Percentiles rank a stretch among this genome's conserved stretches.
phyloP scores from a whole-genome alignment of 1,140 invertebrate species.

The Drosophila nigrodunni region DNA sequence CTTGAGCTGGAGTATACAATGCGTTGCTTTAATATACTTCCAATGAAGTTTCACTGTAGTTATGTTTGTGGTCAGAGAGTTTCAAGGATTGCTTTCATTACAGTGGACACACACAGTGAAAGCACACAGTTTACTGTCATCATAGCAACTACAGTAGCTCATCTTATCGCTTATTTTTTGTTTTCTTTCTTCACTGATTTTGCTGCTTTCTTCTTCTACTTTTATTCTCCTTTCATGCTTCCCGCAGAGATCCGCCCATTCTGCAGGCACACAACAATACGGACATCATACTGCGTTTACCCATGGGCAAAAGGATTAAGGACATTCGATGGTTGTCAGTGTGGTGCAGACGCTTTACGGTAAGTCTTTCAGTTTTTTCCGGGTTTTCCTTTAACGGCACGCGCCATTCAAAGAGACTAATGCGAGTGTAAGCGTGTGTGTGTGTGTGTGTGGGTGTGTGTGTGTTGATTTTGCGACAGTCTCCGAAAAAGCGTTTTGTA shows the following conservation, averaged over 20 bases:
- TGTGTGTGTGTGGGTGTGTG: conserved; percentile 31
- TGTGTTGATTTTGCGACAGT: conserved; percentile 37
- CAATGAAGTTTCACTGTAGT: conserved; percentile 10
- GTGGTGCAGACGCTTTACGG: conserved; percentile 95
- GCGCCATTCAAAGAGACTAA: conserved; percentile 69
- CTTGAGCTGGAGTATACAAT: too few species aligned
- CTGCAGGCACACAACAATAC: conserved; percentile 90
- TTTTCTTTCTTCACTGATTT: conserved; percentile 13
- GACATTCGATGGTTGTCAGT: conserved; percentile 96
- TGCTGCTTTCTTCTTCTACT: not conserved
- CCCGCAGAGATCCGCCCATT: conserved; percentile 90
- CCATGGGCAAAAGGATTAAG: conserved; percentile 91
- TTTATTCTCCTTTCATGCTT: conserved; percentile 11
- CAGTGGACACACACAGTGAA: not conserved
- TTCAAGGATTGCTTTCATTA: conserved; percentile 27
- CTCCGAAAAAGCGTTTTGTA: conserved; percentile 60
- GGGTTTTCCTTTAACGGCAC: conserved; percentile 56
- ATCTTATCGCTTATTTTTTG: conserved; percentile 10
- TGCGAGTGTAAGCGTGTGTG: conserved; percentile 19
- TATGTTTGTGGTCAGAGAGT: conserved; percentile 10
- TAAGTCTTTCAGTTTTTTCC: conserved; percentile 86
- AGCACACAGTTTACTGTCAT: conserved; percentile 8
- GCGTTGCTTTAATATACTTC: too few species aligned
- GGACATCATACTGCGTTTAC: conserved; percentile 93
- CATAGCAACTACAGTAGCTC: not conserved